A percentile compares a stretch with the other conserved stretches of the same genome.
phyloP scores from a whole-genome alignment of 2,113 vertebrate species.

The Acanthisitta chloris region DNA sequence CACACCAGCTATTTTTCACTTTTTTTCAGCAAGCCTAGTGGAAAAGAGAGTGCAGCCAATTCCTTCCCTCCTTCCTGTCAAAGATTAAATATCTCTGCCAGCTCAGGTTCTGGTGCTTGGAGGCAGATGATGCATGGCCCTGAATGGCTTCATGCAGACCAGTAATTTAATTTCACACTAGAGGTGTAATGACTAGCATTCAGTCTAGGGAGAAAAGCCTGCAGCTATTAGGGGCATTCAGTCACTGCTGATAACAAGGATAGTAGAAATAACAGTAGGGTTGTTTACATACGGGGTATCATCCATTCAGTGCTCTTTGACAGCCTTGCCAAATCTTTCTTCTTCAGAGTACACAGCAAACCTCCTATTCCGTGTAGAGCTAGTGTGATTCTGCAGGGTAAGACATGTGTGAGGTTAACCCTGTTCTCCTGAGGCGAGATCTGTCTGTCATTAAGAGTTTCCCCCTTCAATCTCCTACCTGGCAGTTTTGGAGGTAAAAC shows the following conservation, averaged over 20 bases:
- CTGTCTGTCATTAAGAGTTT: neutral
- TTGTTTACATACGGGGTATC: neutral
- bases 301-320: neutral
- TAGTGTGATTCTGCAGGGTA: neutral
- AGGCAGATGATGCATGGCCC: neutral
- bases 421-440: neutral
- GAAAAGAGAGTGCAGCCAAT: neutral
- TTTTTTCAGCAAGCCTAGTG: slow-evolving; percentile 13
- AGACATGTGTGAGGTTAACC: neutral
- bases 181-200: neutral
- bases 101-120: neutral
- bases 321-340: neutral
- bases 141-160: slow-evolving; percentile 1
- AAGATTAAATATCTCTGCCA: slow-evolving; percentile 2
- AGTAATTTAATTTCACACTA: neutral
- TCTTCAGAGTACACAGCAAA: neutral
- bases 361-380: neutral
- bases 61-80: neutral
- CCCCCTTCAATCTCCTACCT: neutral
- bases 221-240: neutral
- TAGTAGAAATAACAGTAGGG: neutral
- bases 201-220: neutral
- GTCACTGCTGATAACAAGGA: neutral
- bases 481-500: neutral
- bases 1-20: slow-evolving; percentile 27